Evolutionary conservation across 2,113 vertebrate genomes (phyloP).

Genomic region (Cyprinodon tularosa): DNA sequence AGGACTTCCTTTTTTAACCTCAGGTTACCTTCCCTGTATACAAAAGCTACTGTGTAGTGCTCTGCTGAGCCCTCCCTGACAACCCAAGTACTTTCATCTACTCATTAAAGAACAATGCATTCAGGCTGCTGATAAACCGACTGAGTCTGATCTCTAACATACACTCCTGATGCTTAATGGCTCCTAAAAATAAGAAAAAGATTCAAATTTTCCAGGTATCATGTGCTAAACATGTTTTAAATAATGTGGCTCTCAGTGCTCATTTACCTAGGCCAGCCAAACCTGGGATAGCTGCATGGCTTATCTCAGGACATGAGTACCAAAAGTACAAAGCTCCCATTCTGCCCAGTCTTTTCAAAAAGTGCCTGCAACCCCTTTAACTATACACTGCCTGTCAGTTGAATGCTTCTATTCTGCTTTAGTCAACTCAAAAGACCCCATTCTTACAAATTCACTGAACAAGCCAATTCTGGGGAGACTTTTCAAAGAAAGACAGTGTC

Average conservation of each 20-base stretch:
- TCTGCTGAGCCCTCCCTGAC: slow-evolving; percentile 47
- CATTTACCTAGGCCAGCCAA: slow-evolving; percentile 56
- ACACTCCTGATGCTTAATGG: slow-evolving; percentile 1
- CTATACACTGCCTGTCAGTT: slow-evolving; percentile 58
- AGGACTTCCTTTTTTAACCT: slow-evolving; percentile 64
- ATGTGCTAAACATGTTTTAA: slow-evolving; percentile 7
- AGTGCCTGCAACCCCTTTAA: slow-evolving; percentile 59
- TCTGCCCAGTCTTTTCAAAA: slow-evolving; percentile 65
- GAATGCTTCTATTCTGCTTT: slow-evolving; percentile 63
- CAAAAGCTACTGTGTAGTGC: slow-evolving; percentile 71
- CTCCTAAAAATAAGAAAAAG: neutral
- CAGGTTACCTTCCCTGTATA: slow-evolving; percentile 67
- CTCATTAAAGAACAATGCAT: slow-evolving; percentile 39
- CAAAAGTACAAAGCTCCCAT: slow-evolving; percentile 71
- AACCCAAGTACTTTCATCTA: slow-evolving; percentile 18
- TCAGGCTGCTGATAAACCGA: slow-evolving; percentile 20
- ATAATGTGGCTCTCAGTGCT: slow-evolving; percentile 13
- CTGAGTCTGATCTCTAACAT: slow-evolving; percentile 15
- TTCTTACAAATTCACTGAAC: slow-evolving; percentile 67
- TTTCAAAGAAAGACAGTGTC: slow-evolving; percentile 62
- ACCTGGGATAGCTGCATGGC: slow-evolving; percentile 2
- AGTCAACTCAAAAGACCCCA: slow-evolving; percentile 64
- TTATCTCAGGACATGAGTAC: slow-evolving; percentile 64
- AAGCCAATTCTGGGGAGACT: slow-evolving; percentile 56
- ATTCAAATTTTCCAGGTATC: neutral